Conservation (phyloP, 2,113 vertebrate species). For the Cyanoderma ruficeps region DNA sequence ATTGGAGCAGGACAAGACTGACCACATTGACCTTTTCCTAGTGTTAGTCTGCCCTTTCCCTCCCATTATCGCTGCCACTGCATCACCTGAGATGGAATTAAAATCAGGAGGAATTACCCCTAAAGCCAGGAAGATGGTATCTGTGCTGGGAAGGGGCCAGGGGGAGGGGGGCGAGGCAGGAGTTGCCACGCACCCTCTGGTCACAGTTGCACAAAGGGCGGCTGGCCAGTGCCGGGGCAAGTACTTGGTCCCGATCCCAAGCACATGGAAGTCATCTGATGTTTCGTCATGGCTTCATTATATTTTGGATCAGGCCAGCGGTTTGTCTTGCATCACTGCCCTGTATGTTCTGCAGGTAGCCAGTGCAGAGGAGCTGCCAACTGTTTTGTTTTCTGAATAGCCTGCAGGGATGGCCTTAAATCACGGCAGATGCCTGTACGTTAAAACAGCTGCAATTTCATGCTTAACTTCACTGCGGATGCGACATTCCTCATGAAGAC, state of each 20-base stretch:
- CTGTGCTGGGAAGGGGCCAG: neutral
- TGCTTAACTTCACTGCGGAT: neutral
- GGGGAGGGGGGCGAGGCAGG: neutral
- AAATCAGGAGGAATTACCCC: conserved; percentile 41
- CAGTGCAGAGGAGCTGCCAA: neutral
- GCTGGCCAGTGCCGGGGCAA: neutral
- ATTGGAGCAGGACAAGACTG: neutral
- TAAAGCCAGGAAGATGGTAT: conserved; percentile 44
- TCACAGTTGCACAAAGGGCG: neutral
- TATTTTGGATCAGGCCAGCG: neutral
- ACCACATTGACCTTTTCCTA: neutral
- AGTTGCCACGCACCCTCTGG: neutral
- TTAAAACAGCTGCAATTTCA: conserved; percentile 6
- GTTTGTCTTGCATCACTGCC: conserved; percentile 34
- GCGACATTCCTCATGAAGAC: neutral
- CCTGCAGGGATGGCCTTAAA: conserved; percentile 13
- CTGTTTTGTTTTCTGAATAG: neutral
- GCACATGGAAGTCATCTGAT: conserved; percentile 55
- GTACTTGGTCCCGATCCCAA: neutral
- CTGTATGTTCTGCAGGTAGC: neutral
- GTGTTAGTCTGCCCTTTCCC: neutral
- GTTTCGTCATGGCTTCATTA: conserved; percentile 16
- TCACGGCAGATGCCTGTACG: neutral
- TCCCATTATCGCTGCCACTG: neutral
- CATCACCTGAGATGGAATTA: neutral